Evolutionary conservation across 2,113 vertebrate species (phyloP).

Genomic region (Arenaria interpres): DNA sequence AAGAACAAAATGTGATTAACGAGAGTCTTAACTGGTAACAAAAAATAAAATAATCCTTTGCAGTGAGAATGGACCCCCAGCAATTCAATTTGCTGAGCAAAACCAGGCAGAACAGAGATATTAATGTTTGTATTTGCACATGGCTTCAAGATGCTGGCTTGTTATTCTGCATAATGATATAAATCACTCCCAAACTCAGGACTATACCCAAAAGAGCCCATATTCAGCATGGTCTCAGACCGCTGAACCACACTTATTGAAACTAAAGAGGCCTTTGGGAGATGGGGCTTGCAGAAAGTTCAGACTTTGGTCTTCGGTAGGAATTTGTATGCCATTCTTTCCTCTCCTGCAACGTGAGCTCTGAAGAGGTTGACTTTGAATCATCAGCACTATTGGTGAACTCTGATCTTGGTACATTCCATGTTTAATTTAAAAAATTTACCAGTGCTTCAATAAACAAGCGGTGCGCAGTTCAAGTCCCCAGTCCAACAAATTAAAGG

Average conservation of each 20-base stretch:
- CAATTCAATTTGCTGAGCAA: background rate
- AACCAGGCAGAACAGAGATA: background rate
- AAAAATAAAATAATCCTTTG: background rate
- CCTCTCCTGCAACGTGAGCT: background rate
- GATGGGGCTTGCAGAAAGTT: background rate
- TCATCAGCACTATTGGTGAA: background rate
- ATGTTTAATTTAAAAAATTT: background rate
- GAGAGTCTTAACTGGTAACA: background rate
- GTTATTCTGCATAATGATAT: background rate
- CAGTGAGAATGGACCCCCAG: background rate
- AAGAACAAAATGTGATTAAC: conserved; percentile 27
- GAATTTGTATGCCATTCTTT: conserved; percentile 3
- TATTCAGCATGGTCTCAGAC: background rate
- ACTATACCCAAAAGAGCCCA: background rate
- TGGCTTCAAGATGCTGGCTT: conserved; percentile 54
- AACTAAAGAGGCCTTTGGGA: conserved; percentile 33
- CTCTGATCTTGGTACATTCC: background rate
- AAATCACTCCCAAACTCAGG: conserved; percentile 5
- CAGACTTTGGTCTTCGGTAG: background rate
- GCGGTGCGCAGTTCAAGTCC: background rate
- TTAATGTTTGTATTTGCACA: background rate
- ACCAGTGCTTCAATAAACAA: background rate
- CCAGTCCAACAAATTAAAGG: background rate
- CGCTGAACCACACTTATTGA: background rate
- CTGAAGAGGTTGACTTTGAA: background rate